A percentile compares a stretch with the other conserved stretches of the same genome.
phyloP scores from a whole-genome alignment of 2,113 vertebrate genomes.

The Falcunculus frontatus region DNA sequence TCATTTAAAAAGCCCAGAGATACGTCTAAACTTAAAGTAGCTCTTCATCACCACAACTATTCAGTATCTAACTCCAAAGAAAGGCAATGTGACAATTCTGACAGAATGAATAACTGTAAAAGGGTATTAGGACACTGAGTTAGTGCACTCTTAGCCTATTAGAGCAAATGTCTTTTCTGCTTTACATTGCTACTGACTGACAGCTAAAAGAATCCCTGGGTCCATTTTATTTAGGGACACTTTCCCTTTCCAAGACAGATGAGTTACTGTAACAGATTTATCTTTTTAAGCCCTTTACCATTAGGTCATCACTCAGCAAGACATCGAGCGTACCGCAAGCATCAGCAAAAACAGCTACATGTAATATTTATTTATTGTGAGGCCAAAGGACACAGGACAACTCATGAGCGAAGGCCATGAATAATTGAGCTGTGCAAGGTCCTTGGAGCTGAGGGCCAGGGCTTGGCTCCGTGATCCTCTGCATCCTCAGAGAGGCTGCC shows the following conservation, averaged over 20 bases:
- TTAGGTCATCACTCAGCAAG: not conserved
- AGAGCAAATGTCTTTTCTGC: not conserved
- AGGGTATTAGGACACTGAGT: not conserved
- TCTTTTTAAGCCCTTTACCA: not conserved
- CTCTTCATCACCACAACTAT: not conserved
- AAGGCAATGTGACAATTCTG: not conserved
- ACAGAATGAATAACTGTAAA: not conserved
- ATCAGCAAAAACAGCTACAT: not conserved
- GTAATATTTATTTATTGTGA: not conserved
- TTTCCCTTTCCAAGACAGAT: not conserved
- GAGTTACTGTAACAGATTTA: not conserved
- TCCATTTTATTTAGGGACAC: not conserved
- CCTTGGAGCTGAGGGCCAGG: not conserved
- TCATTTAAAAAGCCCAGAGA: not conserved
- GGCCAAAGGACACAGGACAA: slow-evolving; percentile 14
- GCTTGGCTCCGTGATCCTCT: not conserved
- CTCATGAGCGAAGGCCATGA: not conserved
- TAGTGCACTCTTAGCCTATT: not conserved
- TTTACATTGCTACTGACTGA: not conserved
- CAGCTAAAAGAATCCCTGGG: not conserved
- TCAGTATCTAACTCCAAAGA: not conserved
- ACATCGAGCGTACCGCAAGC: accelerated
- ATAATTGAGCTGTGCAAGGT: not conserved
- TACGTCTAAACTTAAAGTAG: not conserved
- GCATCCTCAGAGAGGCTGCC: accelerated